A percentile compares a stretch with the other conserved stretches of the same genome.
These are phyloP conservation scores for Ellobius talpinus DNA, from an alignment of 2,113 vertebrate species.

Conservation along the genomic window DNA sequence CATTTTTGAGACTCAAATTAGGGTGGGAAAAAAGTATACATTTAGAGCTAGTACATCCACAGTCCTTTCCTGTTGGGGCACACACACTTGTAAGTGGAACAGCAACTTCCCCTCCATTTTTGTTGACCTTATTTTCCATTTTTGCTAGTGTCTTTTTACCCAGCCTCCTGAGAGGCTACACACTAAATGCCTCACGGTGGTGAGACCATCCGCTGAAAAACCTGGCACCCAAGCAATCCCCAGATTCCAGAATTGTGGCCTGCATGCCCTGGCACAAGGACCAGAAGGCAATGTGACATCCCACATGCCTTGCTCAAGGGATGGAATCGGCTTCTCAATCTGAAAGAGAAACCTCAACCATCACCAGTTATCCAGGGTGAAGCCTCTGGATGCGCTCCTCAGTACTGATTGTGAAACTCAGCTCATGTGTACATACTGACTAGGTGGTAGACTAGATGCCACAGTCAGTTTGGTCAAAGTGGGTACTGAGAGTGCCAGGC, in stretches of 20 bases:
- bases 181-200: conserved; percentile 74
- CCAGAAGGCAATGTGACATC: conserved; percentile 34
- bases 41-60: background rate
- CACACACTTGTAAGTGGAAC: background rate
- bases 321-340: conserved; percentile 23
- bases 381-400: conserved; percentile 10
- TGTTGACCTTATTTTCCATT: conserved; percentile 58
- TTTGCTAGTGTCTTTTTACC: conserved; percentile 43
- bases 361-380: conserved; percentile 35
- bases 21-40: background rate
- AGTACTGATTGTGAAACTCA: background rate
- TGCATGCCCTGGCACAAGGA: conserved; percentile 73
- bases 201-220: conserved; percentile 73
- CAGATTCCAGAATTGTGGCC: conserved; percentile 58
- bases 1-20: background rate
- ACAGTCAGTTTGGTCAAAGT: background rate
- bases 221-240: conserved; percentile 8
- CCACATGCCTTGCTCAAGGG: conserved; percentile 45
- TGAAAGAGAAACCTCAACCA: conserved; percentile 64
- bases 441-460: background rate
- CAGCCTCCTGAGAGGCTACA: conserved; percentile 25
- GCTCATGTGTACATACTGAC: background rate
- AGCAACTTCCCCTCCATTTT: conserved; percentile 45
- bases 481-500: background rate
- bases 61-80: conserved; percentile 33